A percentile compares a stretch with the other conserved stretches of the same genome.
These are phyloP conservation scores for Yponomeuta malinellus DNA, from an alignment of 2,888 invertebrate species.

Conservation along the genomic window DNA sequence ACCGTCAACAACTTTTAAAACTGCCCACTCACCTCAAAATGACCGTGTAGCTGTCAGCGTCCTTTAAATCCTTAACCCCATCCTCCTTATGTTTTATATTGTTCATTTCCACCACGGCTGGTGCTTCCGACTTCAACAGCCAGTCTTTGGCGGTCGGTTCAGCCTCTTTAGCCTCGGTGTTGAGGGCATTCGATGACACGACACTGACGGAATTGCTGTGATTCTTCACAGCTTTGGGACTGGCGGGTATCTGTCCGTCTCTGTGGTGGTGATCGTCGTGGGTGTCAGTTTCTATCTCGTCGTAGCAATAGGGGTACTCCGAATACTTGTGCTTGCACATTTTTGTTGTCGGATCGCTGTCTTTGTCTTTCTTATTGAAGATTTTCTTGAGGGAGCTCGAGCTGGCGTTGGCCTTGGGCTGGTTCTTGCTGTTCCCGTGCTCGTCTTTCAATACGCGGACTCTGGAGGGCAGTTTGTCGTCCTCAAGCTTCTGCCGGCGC, in stretches of 20 bases:
- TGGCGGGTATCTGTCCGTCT: conserved; percentile 58
- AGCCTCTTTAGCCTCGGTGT: conserved; percentile 50
- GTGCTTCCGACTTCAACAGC: conserved; percentile 53
- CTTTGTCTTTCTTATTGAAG: conserved; percentile 55
- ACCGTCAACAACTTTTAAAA: too few species aligned
- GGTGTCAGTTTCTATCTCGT: conserved; percentile 86
- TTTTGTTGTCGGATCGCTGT: conserved; percentile 73
- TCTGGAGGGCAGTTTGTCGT: conserved; percentile 78
- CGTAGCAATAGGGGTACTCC: conserved; percentile 92
- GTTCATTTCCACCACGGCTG: conserved; percentile 64
- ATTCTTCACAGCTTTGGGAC: conserved; percentile 57
- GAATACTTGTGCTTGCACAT: conserved; percentile 92
- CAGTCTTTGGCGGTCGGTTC: conserved; percentile 64
- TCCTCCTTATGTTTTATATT: conserved; percentile 68
- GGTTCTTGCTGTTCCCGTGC: conserved; percentile 53
- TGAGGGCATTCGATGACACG: conserved; percentile 63
- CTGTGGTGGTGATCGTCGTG: conserved; percentile 78
- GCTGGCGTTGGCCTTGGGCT: conserved; percentile 55
- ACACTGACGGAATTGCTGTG: conserved; percentile 68
- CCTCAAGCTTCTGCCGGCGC: conserved; percentile 80
- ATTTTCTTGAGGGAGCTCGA: conserved; percentile 62
- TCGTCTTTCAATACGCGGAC: conserved; percentile 83
- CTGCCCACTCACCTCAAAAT: conserved; percentile 76
- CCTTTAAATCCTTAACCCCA: conserved; percentile 65
- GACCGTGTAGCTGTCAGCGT: conserved; percentile 84